These are phyloP conservation scores for Oreochromis niloticus DNA, from an alignment of 2,113 vertebrate genomes.

Conservation along the genomic window DNA sequence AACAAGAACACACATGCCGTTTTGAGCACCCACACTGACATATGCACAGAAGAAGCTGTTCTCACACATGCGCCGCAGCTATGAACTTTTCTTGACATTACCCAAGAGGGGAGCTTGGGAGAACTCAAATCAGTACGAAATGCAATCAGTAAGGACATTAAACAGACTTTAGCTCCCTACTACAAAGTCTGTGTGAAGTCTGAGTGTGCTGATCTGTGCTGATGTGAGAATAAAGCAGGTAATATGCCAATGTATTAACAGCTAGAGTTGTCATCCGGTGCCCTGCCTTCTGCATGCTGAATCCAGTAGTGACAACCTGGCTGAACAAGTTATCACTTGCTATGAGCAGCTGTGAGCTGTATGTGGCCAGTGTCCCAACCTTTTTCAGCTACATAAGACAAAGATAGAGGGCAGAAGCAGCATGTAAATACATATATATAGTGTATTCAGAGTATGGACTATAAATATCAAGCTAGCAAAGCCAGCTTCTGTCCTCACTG, in stretches of 20 bases:
- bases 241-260: background rate
- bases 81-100: background rate
- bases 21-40: background rate
- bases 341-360: background rate
- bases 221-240: background rate
- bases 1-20: conserved; percentile 1
- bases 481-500: conserved; percentile 56
- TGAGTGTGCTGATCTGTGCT: background rate
- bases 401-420: background rate
- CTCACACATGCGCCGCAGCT: background rate
- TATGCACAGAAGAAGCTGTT: background rate
- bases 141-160: background rate
- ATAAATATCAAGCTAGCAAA: conserved; percentile 60
- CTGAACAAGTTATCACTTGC: background rate
- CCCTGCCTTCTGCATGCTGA: background rate
- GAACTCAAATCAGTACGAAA: background rate
- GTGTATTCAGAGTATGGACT: conserved; percentile 39
- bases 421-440: conserved; percentile 24
- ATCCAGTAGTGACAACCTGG: background rate
- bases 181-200: background rate
- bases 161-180: background rate
- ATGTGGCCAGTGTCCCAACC: background rate
- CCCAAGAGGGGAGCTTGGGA: background rate
- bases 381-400: background rate
- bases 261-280: background rate